Conservation (phyloP, 2,888 invertebrate genomes). For the Dolomedes plantarius region DNA sequence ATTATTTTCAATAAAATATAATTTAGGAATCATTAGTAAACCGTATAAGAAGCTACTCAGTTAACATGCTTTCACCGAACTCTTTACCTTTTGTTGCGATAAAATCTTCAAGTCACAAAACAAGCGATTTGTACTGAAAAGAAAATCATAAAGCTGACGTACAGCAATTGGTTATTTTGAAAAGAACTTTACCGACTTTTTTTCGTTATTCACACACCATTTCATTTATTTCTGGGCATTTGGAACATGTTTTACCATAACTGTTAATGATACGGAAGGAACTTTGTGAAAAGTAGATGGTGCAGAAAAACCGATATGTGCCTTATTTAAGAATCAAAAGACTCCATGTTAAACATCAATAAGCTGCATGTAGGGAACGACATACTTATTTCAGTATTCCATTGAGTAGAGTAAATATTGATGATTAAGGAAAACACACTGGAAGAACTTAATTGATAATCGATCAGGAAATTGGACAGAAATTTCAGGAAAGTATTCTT, state of each 20-base stretch:
- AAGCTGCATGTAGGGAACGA: neutral
- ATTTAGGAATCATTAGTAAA: too few species aligned
- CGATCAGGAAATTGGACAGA: neutral
- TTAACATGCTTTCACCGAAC: too few species aligned
- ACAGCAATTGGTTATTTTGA: too few species aligned
- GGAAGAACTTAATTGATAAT: neutral
- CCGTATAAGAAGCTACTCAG: too few species aligned
- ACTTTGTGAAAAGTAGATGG: neutral
- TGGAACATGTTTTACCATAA: neutral
- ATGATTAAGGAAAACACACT: neutral
- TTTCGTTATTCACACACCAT: neutral
- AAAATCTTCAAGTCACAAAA: too few species aligned
- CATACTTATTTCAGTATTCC: neutral
- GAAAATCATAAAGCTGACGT: too few species aligned
- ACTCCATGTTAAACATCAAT: neutral
- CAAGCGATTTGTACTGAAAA: too few species aligned
- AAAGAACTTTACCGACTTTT: too few species aligned
- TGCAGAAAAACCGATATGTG: neutral
- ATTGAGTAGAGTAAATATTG: neutral
- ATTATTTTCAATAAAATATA: too few species aligned
- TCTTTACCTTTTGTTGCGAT: too few species aligned
- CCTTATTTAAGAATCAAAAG: neutral
- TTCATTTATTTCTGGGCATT: neutral
- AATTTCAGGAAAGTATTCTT: too few species aligned
- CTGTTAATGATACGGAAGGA: neutral